Evolutionary conservation across 2,888 invertebrate species (phyloP).

Genomic region (Glaucopsyche alexis): DNA sequence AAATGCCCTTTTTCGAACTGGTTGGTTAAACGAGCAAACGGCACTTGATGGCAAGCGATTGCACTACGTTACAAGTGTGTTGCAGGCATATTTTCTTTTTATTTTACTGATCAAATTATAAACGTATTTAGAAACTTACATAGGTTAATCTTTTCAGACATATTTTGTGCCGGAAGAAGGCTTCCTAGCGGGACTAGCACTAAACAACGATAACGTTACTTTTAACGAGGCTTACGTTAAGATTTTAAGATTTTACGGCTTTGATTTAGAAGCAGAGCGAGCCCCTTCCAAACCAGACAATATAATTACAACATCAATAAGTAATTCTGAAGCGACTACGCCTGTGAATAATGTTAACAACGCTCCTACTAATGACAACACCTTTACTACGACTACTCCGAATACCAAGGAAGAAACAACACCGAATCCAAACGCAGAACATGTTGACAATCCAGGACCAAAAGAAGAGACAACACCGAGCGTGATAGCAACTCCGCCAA

Average conservation of each 20-base stretch:
- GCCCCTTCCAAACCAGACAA: slow-evolving; percentile 47
- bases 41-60: neutral
- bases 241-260: slow-evolving; percentile 88
- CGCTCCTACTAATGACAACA: slow-evolving; percentile 45
- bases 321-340: slow-evolving; percentile 38
- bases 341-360: slow-evolving; percentile 39
- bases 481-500: slow-evolving; percentile 28
- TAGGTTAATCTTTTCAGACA: slow-evolving; percentile 77
- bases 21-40: no score
- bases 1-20: no score
- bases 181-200: slow-evolving; percentile 88
- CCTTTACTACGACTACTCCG: slow-evolving; percentile 43
- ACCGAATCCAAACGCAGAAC: slow-evolving; percentile 56
- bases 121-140: no score
- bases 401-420: slow-evolving; percentile 54
- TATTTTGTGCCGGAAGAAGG: slow-evolving; percentile 91
- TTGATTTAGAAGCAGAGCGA: slow-evolving; percentile 82
- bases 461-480: slow-evolving; percentile 50
- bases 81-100: no score
- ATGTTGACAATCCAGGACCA: slow-evolving; percentile 52
- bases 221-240: slow-evolving; percentile 87
- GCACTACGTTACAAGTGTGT: no score
- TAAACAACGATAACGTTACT: slow-evolving; percentile 88
- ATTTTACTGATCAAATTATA: no score
- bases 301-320: slow-evolving; percentile 41